A percentile compares a stretch with the other conserved stretches of the same genome.
phyloP scores from a whole-genome alignment of 2,888 invertebrate genomes.

The Drosophila hamatofila region DNA sequence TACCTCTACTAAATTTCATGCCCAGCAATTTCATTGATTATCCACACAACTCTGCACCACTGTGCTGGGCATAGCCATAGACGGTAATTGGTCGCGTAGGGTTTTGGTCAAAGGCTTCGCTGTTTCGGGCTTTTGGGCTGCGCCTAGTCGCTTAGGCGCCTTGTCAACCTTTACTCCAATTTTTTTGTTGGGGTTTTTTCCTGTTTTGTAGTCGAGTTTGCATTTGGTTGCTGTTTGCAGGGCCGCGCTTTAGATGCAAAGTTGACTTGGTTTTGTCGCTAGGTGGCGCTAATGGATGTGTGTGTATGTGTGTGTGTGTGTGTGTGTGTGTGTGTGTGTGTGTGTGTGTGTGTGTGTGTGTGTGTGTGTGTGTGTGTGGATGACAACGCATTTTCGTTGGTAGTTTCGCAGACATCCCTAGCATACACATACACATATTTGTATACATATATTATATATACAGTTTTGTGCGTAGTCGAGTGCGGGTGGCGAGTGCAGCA shows the following conservation, averaged over 20 bases:
- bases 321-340: no score
- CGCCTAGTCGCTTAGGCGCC: slow-evolving; percentile 17
- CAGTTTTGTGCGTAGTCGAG: slow-evolving; percentile 6
- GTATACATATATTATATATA: slow-evolving; percentile 8
- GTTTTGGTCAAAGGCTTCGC: not conserved
- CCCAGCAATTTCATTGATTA: not conserved
- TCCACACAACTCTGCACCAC: not conserved
- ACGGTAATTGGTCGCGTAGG: not conserved
- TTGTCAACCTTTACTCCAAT: slow-evolving; percentile 30
- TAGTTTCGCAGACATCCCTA: slow-evolving; percentile 29
- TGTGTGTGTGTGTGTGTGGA: not conserved
- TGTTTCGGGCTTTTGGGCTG: not conserved
- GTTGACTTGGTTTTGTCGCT: slow-evolving; percentile 57
- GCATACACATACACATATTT: slow-evolving; percentile 2
- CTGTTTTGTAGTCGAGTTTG: slow-evolving; percentile 35
- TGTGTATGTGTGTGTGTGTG: no score
- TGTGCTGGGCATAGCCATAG: not conserved
- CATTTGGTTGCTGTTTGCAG: slow-evolving; percentile 33
- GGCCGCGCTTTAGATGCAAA: slow-evolving; percentile 45
- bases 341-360: slow-evolving; percentile 1
- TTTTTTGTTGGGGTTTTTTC: slow-evolving; percentile 9
- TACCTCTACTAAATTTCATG: no score
- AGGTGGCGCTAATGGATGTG: slow-evolving; percentile 45
- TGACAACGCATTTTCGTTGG: slow-evolving; percentile 50
- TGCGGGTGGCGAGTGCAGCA: slow-evolving; percentile 33